Evolutionary conservation across 2,888 invertebrate genomes (phyloP).

Genomic region (Eumacrocentrus americanus): DNA sequence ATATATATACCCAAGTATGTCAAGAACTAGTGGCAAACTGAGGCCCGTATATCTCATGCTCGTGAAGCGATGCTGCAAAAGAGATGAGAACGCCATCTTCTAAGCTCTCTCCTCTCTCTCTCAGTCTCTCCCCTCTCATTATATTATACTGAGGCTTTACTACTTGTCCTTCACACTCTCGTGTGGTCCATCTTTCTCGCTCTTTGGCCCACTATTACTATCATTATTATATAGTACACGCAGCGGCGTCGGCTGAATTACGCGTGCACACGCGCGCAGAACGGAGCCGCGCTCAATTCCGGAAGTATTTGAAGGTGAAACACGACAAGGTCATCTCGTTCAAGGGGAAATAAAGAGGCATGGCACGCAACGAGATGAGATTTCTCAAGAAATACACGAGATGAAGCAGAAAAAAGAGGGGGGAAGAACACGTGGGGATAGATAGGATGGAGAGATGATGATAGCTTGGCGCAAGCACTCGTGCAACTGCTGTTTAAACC

Average conservation of each 20-base stretch:
- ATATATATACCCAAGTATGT: background rate
- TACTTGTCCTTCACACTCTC: background rate
- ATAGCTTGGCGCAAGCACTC: slow-evolving; percentile 9
- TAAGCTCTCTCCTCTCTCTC: slow-evolving; percentile 25
- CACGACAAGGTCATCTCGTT: slow-evolving; percentile 13
- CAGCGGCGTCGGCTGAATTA: slow-evolving; percentile 9
- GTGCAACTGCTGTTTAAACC: slow-evolving; percentile 22
- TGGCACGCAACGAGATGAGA: slow-evolving; percentile 8
- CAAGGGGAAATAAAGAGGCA: background rate
- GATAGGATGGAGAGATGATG: background rate
- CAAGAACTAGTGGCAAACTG: background rate
- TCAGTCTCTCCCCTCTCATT: no score
- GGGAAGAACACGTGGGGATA: background rate
- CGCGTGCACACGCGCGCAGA: slow-evolving; percentile 1
- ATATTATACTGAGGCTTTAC: no score
- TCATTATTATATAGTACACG: no score
- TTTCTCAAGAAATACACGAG: no score
- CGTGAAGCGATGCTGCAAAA: background rate
- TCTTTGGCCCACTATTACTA: background rate
- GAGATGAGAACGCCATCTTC: slow-evolving; percentile 39
- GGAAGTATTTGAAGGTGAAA: slow-evolving; percentile 1
- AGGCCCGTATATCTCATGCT: slow-evolving; percentile 2
- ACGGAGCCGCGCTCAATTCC: slow-evolving; percentile 9
- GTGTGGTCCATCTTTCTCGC: background rate
- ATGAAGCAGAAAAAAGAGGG: background rate